Base-by-base conservation (phyloP, 30 jellyfish, hydroid and myxozoan species). In the Hydractinia echinata region DNA sequence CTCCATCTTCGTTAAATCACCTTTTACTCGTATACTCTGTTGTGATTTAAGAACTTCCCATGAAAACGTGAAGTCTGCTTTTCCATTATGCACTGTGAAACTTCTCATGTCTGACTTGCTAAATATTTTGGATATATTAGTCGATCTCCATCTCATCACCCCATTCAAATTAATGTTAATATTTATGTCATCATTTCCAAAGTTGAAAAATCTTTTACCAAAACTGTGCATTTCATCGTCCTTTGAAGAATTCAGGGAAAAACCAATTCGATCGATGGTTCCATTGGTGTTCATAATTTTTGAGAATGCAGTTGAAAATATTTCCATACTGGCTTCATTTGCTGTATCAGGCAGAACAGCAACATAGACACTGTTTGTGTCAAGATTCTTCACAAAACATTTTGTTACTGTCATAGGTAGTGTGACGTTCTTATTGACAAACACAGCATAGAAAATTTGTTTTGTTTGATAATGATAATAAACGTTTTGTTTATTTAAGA, bases 241-340 rank as follows among this genome's bases (percentile, higher is more conserved):
- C 44, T 30, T 30, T 30, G 44, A 30, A 30, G 44, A 0, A 64
- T 13, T 64, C 6, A 64, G 0, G 9, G 74, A 1, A 51, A 64
- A 64, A 6, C 74, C 74, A 64, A 64, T 51, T n/a, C 74, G 74
- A 51, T 64, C 74, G 16, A 64, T 6, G 19, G 74, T 64, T 64
- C 74, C 74, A 64, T 64, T 64, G 51, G 4, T n/a, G 51, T 13
- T 7, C 4, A 64, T 7, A 7, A 64, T 7, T 44, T 64, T 64
- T 7, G 16, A n/a, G 9, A 64, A 8, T 64, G 74, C 74, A 64
- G 19, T 13, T 6, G 74, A 64, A 64, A 64, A 64, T 64, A 51
- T 4, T 13, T 3, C 51, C 9, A 64, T 64, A 51, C 8, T 64
- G 9, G 74, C 4, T 7, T 64, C 74, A 64, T 64, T 64, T 64